Evolutionary conservation across 2,113 vertebrate species (phyloP), one percentile per base, ranked within the genome.

Genomic region (Python bivittatus): DNA sequence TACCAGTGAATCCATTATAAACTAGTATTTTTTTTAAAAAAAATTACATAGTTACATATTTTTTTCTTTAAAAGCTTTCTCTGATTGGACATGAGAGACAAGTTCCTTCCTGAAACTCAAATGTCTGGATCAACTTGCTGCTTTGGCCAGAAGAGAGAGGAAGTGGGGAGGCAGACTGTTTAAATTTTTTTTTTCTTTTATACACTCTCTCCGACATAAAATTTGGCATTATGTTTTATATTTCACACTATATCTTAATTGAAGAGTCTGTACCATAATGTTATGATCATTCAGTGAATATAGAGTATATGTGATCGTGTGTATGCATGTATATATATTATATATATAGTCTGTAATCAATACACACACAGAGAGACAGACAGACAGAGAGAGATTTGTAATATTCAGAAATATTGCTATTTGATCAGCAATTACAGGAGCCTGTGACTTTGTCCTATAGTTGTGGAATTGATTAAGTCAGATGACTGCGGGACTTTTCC

Each of bases 41-140:
- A 48, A 88, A 90, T 89, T 13, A 84, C 85, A 10, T 90, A 95
- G 96, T 96, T 89, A 13, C 91, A 52, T 0, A 1, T 0, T 84
- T 94, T 88, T 0, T 56, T 48, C 90, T 11, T 88, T 7, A 13
- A 25, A 91, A 33, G 42, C 72, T 53, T 64, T 88, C 91, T 94
- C 93, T 0, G 2, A 64, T 88, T 90, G 92, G 60, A 92, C 33
- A 88, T 9, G 44, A 92, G 58, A 90, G 48, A 29, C 57, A 64
- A 56, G 27, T 86, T 86, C 27, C n/a, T 84, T 88, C 53, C 83
- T 57, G 25, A 44, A 42, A 79, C 17, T 6, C 17, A 57, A 58
- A 83, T 52, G 9, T 52, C n/a, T 88, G 54, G 33, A 83, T 44
- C 53, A 38, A 83, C 54, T n/a, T 79, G 52, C 33, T 72, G 22